A percentile compares a stretch with the other conserved stretches of the same genome.
These are phyloP conservation scores for human (Homo sapiens) DNA, from an alignment of 2,113 vertebrate species.

Conservation along the genomic window DNA sequence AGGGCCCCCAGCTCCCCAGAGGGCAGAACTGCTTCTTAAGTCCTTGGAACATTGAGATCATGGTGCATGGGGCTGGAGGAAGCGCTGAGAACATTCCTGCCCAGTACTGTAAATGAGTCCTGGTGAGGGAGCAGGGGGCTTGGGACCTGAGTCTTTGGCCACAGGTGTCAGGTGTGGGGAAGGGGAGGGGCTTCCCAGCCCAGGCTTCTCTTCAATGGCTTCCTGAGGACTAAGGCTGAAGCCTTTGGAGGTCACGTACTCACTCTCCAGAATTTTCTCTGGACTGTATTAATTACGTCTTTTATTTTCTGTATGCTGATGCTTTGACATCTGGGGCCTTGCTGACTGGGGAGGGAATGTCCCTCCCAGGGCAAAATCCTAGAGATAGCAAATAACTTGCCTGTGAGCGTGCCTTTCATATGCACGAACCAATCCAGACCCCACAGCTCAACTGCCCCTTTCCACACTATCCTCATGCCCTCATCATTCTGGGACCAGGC, in stretches of 20 bases:
- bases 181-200: background rate
- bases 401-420: background rate
- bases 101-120: background rate
- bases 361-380: background rate
- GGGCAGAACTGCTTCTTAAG: background rate
- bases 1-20: background rate
- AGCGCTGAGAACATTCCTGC: background rate
- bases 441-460: background rate
- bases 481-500: background rate
- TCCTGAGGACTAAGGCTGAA: rapidly evolving
- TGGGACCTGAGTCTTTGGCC: background rate
- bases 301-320: background rate
- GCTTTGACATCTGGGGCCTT: background rate
- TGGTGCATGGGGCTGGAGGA: too few relatives aligned
- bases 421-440: background rate
- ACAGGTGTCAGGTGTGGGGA: rapidly evolving
- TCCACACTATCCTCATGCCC: background rate
- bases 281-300: background rate
- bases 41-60: background rate
- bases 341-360: background rate
- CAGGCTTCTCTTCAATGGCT: background rate
- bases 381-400: background rate
- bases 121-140: background rate
- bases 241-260: background rate
- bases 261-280: background rate